These are phyloP conservation scores for Xestia ashworthii DNA, from an alignment of 2,888 invertebrate genomes.

Conservation along the genomic window DNA sequence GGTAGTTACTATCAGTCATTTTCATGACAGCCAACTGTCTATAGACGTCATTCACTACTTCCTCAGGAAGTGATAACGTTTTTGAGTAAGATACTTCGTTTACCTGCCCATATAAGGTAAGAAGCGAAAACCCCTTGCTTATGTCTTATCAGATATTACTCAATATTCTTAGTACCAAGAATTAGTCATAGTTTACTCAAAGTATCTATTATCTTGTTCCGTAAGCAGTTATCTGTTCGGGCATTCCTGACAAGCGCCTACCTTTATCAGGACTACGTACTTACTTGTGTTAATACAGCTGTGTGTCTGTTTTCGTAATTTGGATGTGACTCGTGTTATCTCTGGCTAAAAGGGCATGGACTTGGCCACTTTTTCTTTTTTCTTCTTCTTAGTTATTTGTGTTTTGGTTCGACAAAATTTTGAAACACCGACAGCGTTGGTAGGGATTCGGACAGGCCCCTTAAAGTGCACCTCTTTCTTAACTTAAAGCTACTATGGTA, in stretches of 20 bases:
- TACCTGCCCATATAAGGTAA: constrained; percentile 49
- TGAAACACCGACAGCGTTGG: neutral
- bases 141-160: constrained; percentile 47
- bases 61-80: constrained; percentile 46
- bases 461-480: neutral
- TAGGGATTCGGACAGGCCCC: neutral
- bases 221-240: constrained; percentile 38
- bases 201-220: constrained; percentile 50
- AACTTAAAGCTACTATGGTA: neutral
- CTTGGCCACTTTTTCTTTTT: neutral
- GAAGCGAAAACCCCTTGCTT: constrained; percentile 6
- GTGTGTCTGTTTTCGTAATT: constrained; percentile 6
- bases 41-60: constrained; percentile 37
- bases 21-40: neutral
- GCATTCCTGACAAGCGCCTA: constrained; percentile 26
- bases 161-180: constrained; percentile 27
- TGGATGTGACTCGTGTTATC: neutral
- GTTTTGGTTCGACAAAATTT: neutral
- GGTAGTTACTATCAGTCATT: constrained; percentile 13
- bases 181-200: constrained; percentile 44
- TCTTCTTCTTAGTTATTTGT: neutral
- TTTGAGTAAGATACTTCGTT: constrained; percentile 10
- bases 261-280: constrained; percentile 14
- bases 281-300: constrained; percentile 17
- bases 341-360: neutral